Evolutionary conservation across 2,113 vertebrate genomes (phyloP), one percentile per base, ranked within the genome.

Genomic region (Cynoglossus semilaevis): DNA sequence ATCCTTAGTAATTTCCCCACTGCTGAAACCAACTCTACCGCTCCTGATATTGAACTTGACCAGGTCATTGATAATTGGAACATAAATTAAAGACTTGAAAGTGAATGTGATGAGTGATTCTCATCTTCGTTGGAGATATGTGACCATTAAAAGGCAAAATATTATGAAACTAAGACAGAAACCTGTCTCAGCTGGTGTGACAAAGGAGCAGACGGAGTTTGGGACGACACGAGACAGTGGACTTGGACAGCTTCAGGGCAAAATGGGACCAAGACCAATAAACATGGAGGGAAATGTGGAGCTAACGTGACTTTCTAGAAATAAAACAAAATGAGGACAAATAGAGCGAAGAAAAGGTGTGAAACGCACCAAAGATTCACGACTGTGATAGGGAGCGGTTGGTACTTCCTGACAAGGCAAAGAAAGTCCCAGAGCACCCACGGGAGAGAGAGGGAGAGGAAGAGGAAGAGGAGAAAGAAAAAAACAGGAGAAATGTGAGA

Each of bases 191-290:
- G 37, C 36, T 57, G 0, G 17, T 8, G 6, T 53, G 47, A 44
- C 50, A 50, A 50, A 62, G 51, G 60, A 45, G 48, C 51, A 53
- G 47, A 69, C n/a, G 18, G 58, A 14, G 37, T 14, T 7, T 34
- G 51, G 58, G 48, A 9, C 1, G 42, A 59, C 53, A 51, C 15
- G 2, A 73, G 43, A 74, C n/a, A 67, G 52, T 76, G 34, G 47
- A 52, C 53, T 1, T 51, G 56, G 36, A 51, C 46, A 47, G 70
- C 62, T 68, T 62, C 57, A 9, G 79, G 72, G 61, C 41, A 59
- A 70, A 81, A 71, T 15, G 53, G 61, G 77, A 79, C 70, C 62
- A 61, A 79, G 77, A 81, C 63, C 59, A 85, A 85, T 76, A 59
- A 63, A 70, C 15, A 1, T 7, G 1, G 50, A 53, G 37, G 55